Conservation (phyloP, 2,113 vertebrate genomes). For the Megatriorchis doriae region DNA sequence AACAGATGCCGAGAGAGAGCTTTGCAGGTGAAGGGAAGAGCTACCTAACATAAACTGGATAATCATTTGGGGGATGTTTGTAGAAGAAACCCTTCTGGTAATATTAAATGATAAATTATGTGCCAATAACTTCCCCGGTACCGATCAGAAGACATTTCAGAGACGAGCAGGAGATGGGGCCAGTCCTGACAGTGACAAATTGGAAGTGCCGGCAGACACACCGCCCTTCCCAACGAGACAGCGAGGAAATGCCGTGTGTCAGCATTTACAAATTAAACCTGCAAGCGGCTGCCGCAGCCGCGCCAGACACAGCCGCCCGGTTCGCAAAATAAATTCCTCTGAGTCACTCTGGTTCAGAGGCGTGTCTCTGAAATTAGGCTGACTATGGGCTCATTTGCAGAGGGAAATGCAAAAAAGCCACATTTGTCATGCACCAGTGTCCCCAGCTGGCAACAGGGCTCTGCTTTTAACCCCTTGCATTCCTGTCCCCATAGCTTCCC, state of each 20-base stretch:
- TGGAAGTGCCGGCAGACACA: constrained; percentile 18
- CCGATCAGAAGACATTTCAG: constrained; percentile 40
- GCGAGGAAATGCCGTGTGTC: constrained; percentile 46
- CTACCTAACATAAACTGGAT: background rate
- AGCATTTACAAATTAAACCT: constrained; percentile 39
- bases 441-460: background rate
- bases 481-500: background rate
- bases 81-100: constrained; percentile 6
- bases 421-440: background rate
- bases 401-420: background rate
- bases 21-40: background rate
- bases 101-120: constrained; percentile 36
- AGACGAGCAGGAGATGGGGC: constrained; percentile 17
- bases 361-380: background rate
- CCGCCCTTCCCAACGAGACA: constrained; percentile 19
- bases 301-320: background rate
- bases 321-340: background rate
- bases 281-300: background rate
- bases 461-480: background rate
- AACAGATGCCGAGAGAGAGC: accelerated
- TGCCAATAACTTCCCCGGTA: background rate
- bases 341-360: constrained; percentile 45
- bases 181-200: constrained; percentile 45
- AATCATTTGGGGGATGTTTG: background rate
- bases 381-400: background rate